Conservation (phyloP, 1,140 invertebrate genomes). For the Kradibia gibbosae region DNA sequence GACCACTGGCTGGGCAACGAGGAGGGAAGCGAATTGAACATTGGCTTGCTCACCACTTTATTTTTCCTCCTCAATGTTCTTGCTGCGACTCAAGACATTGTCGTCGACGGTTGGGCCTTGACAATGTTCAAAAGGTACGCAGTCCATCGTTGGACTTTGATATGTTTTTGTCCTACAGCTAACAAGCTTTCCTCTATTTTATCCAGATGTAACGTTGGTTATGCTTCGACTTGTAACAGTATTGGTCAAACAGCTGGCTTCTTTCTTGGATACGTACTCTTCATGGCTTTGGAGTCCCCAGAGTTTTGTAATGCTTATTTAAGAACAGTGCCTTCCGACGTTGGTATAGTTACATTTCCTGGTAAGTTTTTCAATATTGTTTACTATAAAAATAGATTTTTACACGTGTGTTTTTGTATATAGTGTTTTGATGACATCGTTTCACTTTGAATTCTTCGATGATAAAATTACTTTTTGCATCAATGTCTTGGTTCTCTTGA, state of each 20-base stretch:
- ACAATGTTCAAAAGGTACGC: conserved; percentile 93
- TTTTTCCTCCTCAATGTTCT: conserved; percentile 97
- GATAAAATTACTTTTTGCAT: too few species aligned
- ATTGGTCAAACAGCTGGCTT: conserved; percentile 98
- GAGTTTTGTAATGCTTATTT: conserved; percentile 97
- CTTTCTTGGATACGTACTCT: conserved; percentile 97
- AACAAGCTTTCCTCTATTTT: neutral
- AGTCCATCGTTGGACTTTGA: neutral
- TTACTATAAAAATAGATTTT: too few species aligned
- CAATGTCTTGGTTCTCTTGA: too few species aligned
- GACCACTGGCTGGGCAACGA: conserved; percentile 82
- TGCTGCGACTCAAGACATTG: conserved; percentile 99
- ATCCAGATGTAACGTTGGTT: conserved; percentile 91
- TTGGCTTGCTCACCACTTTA: conserved; percentile 84
- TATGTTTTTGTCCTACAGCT: neutral
- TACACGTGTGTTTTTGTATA: too few species aligned
- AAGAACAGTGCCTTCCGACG: conserved; percentile 78
- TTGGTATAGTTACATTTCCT: conserved; percentile 88
- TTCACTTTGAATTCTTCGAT: conserved; percentile 13
- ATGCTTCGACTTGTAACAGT: conserved; percentile 98
- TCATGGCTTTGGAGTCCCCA: conserved; percentile 96
- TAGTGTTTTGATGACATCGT: too few species aligned
- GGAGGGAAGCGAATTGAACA: conserved; percentile 79
- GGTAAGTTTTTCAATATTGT: conserved; percentile 70
- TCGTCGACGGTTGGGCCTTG: conserved; percentile 99